A percentile compares a stretch with the other conserved stretches of the same genome.
Evolutionary conservation across 2,113 vertebrate species (phyloP).

Genomic region (Ginglymostoma cirratum): DNA sequence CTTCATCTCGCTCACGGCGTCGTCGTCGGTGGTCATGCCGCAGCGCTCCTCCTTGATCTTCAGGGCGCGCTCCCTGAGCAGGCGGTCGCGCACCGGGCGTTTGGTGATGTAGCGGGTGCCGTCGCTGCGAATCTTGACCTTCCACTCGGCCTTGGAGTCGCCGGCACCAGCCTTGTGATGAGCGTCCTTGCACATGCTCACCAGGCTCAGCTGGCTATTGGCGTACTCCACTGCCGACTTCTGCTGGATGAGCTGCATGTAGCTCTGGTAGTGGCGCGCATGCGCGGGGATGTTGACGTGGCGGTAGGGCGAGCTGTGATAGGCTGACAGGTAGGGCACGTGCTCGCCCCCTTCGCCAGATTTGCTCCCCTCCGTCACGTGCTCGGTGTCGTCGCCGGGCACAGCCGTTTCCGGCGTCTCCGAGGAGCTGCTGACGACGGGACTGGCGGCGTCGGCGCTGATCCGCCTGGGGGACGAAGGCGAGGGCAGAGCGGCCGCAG

Average conservation of each 20-base stretch:
- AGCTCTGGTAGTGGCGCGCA: slow-evolving; percentile 87
- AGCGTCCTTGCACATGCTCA: slow-evolving; percentile 75
- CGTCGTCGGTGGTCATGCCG: slow-evolving; percentile 91
- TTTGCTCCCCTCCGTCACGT: slow-evolving; percentile 56
- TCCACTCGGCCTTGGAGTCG: slow-evolving; percentile 91
- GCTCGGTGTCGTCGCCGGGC: slow-evolving; percentile 51
- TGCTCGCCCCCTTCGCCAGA: slow-evolving; percentile 52
- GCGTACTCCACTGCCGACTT: slow-evolving; percentile 86
- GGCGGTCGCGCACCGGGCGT: slow-evolving; percentile 84
- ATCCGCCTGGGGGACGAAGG: slow-evolving; percentile 49
- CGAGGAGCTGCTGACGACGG: slow-evolving; percentile 55
- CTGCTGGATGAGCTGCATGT: slow-evolving; percentile 93
- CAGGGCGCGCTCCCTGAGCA: slow-evolving; percentile 86
- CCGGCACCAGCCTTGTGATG: slow-evolving; percentile 47
- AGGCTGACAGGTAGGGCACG: slow-evolving; percentile 79
- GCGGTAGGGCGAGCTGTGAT: slow-evolving; percentile 74
- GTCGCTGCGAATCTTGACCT: slow-evolving; percentile 90
- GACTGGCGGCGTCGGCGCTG: slow-evolving; percentile 51
- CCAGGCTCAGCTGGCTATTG: slow-evolving; percentile 85
- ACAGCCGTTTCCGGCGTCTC: slow-evolving; percentile 56
- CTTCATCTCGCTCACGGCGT: slow-evolving; percentile 94
- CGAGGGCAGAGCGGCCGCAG: neutral
- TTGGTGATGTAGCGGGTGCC: slow-evolving; percentile 93
- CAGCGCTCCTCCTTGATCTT: slow-evolving; percentile 95
- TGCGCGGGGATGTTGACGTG: slow-evolving; percentile 76